phyloP scores from a whole-genome alignment of 2,888 invertebrate genomes.

The Steinernema scapterisci region DNA sequence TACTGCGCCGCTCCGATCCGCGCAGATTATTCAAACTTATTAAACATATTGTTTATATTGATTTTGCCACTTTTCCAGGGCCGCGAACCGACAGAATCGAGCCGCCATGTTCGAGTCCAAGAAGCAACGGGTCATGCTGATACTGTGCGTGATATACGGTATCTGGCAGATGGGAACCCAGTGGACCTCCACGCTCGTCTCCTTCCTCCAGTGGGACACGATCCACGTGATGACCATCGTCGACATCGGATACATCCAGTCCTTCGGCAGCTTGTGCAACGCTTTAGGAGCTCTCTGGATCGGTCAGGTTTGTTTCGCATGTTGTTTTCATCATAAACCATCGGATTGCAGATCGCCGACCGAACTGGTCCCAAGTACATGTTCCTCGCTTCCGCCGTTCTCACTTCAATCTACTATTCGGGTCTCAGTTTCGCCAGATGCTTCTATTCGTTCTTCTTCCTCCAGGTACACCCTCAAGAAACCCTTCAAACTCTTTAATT shows the following conservation, averaged over 20 bases:
- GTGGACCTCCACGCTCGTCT: slow-evolving; percentile 66
- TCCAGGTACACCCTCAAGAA: slow-evolving; percentile 49
- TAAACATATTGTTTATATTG: neutral
- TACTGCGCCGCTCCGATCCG: slow-evolving; percentile 4
- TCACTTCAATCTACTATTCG: slow-evolving; percentile 65
- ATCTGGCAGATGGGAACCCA: slow-evolving; percentile 67
- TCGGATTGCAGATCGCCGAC: slow-evolving; percentile 57
- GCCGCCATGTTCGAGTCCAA: slow-evolving; percentile 47
- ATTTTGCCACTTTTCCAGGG: slow-evolving; percentile 1
- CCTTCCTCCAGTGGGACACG: slow-evolving; percentile 68
- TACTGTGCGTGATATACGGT: slow-evolving; percentile 64
- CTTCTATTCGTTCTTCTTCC: slow-evolving; percentile 64
- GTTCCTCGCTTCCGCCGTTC: slow-evolving; percentile 59
- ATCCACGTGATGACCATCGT: slow-evolving; percentile 64
- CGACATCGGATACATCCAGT: slow-evolving; percentile 66
- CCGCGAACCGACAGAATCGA: slow-evolving; percentile 1
- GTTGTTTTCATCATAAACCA: neutral
- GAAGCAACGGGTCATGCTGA: slow-evolving; percentile 60
- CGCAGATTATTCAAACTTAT: slow-evolving; percentile 23
- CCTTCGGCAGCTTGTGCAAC: slow-evolving; percentile 66
- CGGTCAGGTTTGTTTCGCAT: slow-evolving; percentile 53
- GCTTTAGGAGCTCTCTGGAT: slow-evolving; percentile 64
- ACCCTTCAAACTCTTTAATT: neutral
- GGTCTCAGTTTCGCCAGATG: slow-evolving; percentile 57
- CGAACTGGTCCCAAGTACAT: slow-evolving; percentile 62